Base-by-base conservation (phyloP, 2,888 invertebrate genomes). In the Stomorhina lunata region DNA sequence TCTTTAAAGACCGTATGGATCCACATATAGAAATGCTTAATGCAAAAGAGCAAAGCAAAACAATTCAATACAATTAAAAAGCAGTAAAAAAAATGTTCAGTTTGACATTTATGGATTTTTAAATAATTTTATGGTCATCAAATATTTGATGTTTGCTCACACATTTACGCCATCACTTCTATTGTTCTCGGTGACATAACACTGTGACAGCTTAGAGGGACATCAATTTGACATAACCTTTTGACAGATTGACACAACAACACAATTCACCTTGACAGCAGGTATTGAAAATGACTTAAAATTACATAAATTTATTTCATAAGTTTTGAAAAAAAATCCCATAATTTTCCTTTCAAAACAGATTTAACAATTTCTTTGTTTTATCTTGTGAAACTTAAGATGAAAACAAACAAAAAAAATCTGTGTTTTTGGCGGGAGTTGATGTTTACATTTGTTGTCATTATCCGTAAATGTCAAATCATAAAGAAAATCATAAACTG, bases 401-500 rank as follows among this genome's bases (percentile, higher is more conserved):
- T 32, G 34, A 17, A 15, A 43, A 53, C 22, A 32, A 25, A n/a
- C 37, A 17, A 45, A 17, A 72, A 50, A 37, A 20, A 22, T 59
- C 25, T 43, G 22, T 34, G 75, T 69, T 76, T 79, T 82, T 81
- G 81, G 76, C 81, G 73, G 77, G 63, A 77, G 71, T 82, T 80
- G 83, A 80, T 87, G 86, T 88, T 88, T 87, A 87, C 71, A 66
- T 84, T 79, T 80, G 65, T 81, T 84, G 82, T 84, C 84, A 84
- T 85, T 85, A 77, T 76, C 77, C 78, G 80, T 72, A 84, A 79
- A 84, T 81, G 85, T 86, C 84, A 86, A 88, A 84, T 84, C 84
- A 88, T 88, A 86, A 86, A 84, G 65, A 72, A 71, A 66, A 81
- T 87, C 88, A 86, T 89, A 86, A 89, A 88, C 84, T 86, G 57